Conservation (phyloP, 2,797 vertebrate species). For the Sebastes vulpes region DNA sequence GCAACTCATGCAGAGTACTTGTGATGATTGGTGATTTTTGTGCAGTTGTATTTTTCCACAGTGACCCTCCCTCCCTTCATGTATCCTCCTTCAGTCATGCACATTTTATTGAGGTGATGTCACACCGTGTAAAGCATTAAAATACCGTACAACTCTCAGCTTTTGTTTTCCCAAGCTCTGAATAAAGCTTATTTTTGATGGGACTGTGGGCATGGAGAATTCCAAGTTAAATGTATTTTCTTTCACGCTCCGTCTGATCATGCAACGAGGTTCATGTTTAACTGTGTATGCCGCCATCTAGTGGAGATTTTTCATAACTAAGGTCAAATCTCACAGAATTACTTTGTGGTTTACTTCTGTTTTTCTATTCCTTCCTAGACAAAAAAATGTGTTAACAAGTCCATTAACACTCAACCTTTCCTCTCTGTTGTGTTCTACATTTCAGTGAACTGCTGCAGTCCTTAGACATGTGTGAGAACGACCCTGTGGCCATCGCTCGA, state of each 20-base stretch:
- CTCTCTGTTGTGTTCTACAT: background rate
- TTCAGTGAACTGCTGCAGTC: constrained; percentile 93
- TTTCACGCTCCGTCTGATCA: background rate
- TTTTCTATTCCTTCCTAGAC: background rate
- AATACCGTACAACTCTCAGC: background rate
- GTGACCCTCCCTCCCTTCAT: background rate
- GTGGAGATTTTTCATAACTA: constrained; percentile 19
- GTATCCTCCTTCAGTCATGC: background rate
- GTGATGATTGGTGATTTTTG: background rate
- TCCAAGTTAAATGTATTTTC: background rate
- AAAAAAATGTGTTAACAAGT: background rate
- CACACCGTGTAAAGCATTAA: background rate
- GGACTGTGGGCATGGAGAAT: background rate
- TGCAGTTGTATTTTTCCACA: constrained; percentile 14
- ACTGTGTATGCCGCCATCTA: constrained; percentile 58
- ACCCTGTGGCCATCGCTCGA: constrained; percentile 93
- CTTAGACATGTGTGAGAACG: constrained; percentile 92
- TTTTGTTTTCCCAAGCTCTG: constrained; percentile 11
- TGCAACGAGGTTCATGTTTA: background rate
- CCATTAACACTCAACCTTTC: background rate
- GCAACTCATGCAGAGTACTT: background rate
- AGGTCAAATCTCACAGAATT: background rate
- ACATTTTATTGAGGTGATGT: background rate
- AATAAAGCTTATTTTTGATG: constrained; percentile 3
- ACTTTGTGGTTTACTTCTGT: background rate